Base-by-base conservation (phyloP, 2,888 invertebrate species). In the Carabus problematicus region DNA sequence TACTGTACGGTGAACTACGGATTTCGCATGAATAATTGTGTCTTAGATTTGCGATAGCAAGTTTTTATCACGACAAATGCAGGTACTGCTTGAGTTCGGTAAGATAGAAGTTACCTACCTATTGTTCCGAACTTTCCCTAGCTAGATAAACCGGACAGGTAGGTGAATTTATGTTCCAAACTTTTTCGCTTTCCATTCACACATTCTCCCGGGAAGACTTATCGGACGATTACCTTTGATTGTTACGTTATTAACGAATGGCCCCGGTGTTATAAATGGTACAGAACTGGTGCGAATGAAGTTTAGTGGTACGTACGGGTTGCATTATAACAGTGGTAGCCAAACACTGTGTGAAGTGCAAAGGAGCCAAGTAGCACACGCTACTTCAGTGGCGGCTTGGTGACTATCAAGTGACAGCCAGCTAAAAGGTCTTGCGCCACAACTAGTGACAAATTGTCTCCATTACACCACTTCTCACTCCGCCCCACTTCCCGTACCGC, bases 391-490 rank as follows among this genome's bases (percentile, higher is more conserved):
- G 52, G 16, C 29, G 56, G 56, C 29, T 29, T 40, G 56, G 39
- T 39, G 45, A 58, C 60, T 68, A 68, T 60, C 67, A 43, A 68
- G 60, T 68, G 67, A 68, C 67, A 68, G 54, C 55, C 11, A 52
- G 67, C 67, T 68, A 68, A 68, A 68, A 60, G 67, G 67, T 54
- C 67, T 60, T 49, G 60, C 59, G 41, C 66, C 59, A 47, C 63
- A 54, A 63, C 66, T 66, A 66, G 67, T 68, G 67, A 68, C 67
- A 68, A 68, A 68, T 68, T 60, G 67, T 68, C 61, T 68, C 67
- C 67, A 68, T 68, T 68, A 68, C 60, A 47, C 14, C 18, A 11
- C 49, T 52, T 42, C 43, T n/a, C 29, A 11, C 11, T 39, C 58
- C 16, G 12, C 16, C 19, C 60, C 18, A 52, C 52, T 12, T 4